These are phyloP conservation scores for Drusus annulatus DNA, from an alignment of 1,140 invertebrate genomes.

Conservation along the genomic window DNA sequence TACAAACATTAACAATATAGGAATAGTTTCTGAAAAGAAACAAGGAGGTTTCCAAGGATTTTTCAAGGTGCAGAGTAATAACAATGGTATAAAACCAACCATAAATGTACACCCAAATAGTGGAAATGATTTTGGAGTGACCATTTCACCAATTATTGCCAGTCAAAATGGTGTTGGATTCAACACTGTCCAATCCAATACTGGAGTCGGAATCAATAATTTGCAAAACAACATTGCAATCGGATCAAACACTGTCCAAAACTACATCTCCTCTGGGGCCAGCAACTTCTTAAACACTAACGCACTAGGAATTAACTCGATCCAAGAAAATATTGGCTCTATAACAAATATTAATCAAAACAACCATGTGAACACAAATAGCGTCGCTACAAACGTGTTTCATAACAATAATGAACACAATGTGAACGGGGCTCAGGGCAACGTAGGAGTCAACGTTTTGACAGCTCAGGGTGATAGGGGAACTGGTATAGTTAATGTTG, in stretches of 20 bases:
- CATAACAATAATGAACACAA: neutral
- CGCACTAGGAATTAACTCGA: slow-evolving; percentile 26
- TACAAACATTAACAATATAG: neutral
- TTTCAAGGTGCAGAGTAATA: too few species aligned
- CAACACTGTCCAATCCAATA: neutral
- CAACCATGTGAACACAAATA: neutral
- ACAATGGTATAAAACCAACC: too few species aligned
- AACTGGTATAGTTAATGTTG: too few species aligned
- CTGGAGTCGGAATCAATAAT: neutral
- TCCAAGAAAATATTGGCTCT: slow-evolving; percentile 16
- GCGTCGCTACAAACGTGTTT: neutral
- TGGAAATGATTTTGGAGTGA: neutral
- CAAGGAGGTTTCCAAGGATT: neutral
- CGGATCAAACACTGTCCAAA: slow-evolving; percentile 8
- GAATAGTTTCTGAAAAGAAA: neutral
- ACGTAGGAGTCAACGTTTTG: neutral
- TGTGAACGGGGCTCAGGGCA: neutral
- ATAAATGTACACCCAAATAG: neutral
- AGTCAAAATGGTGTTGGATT: neutral
- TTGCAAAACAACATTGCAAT: neutral
- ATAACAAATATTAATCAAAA: slow-evolving; percentile 34
- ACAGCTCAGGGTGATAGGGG: neutral
- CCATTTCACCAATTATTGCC: neutral
- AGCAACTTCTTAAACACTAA: slow-evolving; percentile 6
- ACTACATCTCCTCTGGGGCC: neutral